Conservation (phyloP, 2,888 invertebrate species). For the Antitype chi region DNA sequence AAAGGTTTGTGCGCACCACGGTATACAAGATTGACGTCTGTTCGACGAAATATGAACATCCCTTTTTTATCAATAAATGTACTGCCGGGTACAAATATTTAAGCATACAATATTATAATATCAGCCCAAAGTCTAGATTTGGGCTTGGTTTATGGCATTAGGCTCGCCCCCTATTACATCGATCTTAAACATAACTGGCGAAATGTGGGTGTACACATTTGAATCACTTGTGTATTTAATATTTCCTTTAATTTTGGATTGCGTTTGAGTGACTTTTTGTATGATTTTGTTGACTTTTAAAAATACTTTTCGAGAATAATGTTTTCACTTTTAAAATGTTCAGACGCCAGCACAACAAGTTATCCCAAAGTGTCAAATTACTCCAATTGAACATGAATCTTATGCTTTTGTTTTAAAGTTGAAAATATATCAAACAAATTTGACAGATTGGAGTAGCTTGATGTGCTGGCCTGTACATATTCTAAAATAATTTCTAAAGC, state of each 20-base stretch:
- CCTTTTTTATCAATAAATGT: not conserved
- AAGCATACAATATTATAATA: not conserved
- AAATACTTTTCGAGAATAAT: no score
- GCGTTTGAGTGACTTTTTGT: not conserved
- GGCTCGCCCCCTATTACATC: not conserved
- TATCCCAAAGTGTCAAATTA: no score
- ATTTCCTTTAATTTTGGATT: not conserved
- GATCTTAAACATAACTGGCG: not conserved
- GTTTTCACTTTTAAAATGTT: not conserved
- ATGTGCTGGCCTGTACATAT: no score
- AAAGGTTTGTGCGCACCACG: constrained; percentile 44
- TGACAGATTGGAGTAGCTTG: no score
- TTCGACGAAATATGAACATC: constrained; percentile 3
- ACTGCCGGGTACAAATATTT: not conserved
- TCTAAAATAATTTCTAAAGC: not conserved
- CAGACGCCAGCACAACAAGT: no score
- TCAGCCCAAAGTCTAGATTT: not conserved
- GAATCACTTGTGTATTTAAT: not conserved
- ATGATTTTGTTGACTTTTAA: not conserved
- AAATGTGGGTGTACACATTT: not conserved
- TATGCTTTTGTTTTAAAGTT: no score
- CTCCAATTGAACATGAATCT: no score
- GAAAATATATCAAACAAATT: no score
- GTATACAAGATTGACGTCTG: not conserved
- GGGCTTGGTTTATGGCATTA: not conserved